These are phyloP conservation scores for Catajapyx aquilonaris DNA, from an alignment of 1,140 invertebrate species.

Conservation along the genomic window DNA sequence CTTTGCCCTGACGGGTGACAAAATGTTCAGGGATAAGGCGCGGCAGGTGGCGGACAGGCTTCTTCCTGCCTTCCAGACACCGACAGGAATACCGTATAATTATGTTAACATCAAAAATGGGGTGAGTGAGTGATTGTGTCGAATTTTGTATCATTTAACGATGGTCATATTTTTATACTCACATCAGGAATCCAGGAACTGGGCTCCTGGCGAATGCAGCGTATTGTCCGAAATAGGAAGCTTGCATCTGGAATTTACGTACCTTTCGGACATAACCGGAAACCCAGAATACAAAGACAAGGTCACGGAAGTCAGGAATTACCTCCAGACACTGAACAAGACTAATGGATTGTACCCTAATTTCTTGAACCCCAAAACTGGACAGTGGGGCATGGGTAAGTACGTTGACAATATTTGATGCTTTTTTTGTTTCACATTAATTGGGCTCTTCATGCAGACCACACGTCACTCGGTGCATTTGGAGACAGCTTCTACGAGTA, in stretches of 20 bases:
- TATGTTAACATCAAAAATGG: conserved; percentile 33
- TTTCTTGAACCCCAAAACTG: conserved; percentile 36
- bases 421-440: conserved; percentile 3
- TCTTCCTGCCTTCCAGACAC: conserved; percentile 42
- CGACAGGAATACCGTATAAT: conserved; percentile 41
- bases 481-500: conserved; percentile 49
- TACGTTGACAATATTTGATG: too few relatives aligned
- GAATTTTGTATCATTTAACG: too few relatives aligned
- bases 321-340: conserved; percentile 27
- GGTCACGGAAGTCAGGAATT: conserved; percentile 25
- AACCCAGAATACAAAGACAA: conserved; percentile 30
- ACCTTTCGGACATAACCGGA: conserved; percentile 32
- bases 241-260: conserved; percentile 39
- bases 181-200: too few relatives aligned
- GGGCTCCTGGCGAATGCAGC: too few relatives aligned
- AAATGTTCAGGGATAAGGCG: conserved; percentile 76
- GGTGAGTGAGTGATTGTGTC: too few relatives aligned
- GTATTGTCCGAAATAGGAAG: too few relatives aligned
- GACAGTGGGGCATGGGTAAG: conserved; percentile 37
- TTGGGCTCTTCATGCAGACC: conserved; percentile 23
- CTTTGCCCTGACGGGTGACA: conserved; percentile 68
- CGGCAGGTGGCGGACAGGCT: conserved; percentile 32
- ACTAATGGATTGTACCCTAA: conserved; percentile 38
- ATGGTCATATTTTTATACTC: too few relatives aligned
- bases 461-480: conserved; percentile 37